phyloP scores from a whole-genome alignment of 2,888 invertebrate genomes.

The Drosophila pseudotalamancana region DNA sequence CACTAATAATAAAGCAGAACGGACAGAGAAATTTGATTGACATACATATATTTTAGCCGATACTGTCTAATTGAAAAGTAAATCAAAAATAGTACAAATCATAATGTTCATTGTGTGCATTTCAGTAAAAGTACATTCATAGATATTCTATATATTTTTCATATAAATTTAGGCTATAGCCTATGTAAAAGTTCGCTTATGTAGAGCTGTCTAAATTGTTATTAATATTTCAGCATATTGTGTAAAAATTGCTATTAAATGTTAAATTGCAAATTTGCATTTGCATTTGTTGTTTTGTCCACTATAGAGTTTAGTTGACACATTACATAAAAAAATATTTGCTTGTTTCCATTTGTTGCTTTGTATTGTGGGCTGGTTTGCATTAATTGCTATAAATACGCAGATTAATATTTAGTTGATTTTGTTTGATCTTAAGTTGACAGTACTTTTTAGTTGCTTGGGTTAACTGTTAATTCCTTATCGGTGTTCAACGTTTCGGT shows the following conservation, averaged over 20 bases:
- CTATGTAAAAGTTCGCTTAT: constrained; percentile 56
- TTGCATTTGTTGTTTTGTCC: constrained; percentile 1
- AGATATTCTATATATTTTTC: constrained; percentile 60
- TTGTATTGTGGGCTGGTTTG: constrained; percentile 64
- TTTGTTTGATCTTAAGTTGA: constrained; percentile 39
- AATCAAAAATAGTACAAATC: too few relatives aligned
- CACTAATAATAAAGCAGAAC: too few relatives aligned
- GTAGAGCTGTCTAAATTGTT: constrained; percentile 38
- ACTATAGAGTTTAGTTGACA: constrained; percentile 46
- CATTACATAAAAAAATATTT: constrained; percentile 37
- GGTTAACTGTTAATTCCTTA: constrained; percentile 58
- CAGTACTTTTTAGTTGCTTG: constrained; percentile 47
- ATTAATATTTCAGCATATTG: constrained; percentile 57
- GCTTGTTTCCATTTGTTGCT: constrained; percentile 52
- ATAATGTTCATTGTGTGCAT: too few relatives aligned
- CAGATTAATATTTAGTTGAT: constrained; percentile 45
- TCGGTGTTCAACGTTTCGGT: constrained; percentile 69
- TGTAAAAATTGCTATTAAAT: constrained; percentile 64
- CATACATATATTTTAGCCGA: too few relatives aligned
- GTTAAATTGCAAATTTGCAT: constrained; percentile 31
- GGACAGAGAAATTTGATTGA: background rate
- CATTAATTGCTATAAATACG: constrained; percentile 42
- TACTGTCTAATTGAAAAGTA: too few relatives aligned
- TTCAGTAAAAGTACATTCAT: constrained; percentile 25
- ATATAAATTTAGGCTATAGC: constrained; percentile 53